phyloP scores from a whole-genome alignment of 2,113 vertebrate species.

The Hylia prasina region DNA sequence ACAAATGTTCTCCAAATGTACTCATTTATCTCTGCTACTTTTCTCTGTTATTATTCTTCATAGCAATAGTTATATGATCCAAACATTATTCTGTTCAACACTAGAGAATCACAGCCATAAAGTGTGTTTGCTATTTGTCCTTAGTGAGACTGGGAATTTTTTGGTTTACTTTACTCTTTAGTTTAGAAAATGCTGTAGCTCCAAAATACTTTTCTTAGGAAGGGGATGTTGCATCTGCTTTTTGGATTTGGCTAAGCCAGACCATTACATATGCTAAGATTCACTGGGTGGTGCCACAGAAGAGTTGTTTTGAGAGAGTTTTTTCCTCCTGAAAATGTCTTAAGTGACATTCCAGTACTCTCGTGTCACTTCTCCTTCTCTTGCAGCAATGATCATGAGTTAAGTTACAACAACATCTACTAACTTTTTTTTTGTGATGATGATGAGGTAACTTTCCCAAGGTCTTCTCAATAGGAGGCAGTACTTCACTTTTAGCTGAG shows the following conservation, averaged over 20 bases:
- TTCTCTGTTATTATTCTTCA: neutral
- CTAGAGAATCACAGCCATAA: neutral
- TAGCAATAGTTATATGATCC: neutral
- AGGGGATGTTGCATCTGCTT: neutral
- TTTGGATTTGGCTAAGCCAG: neutral
- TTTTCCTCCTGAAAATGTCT: neutral
- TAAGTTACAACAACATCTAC: neutral
- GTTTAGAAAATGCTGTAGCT: neutral
- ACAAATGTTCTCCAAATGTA: neutral
- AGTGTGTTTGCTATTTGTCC: neutral
- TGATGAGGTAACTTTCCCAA: neutral
- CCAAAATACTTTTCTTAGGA: neutral
- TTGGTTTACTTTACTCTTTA: neutral
- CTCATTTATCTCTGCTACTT: neutral
- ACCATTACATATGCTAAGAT: neutral
- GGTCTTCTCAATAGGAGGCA: neutral
- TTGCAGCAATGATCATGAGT: neutral
- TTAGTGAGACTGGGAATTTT: neutral
- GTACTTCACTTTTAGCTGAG: neutral
- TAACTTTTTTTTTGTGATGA: neutral
- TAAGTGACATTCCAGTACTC: neutral
- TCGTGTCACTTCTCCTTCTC: neutral
- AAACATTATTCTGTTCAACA: neutral
- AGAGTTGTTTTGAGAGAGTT: neutral
- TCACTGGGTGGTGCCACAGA: neutral